phyloP scores from a whole-genome alignment of 64 coral and sea anemone species.

The Trachythela sp. region DNA sequence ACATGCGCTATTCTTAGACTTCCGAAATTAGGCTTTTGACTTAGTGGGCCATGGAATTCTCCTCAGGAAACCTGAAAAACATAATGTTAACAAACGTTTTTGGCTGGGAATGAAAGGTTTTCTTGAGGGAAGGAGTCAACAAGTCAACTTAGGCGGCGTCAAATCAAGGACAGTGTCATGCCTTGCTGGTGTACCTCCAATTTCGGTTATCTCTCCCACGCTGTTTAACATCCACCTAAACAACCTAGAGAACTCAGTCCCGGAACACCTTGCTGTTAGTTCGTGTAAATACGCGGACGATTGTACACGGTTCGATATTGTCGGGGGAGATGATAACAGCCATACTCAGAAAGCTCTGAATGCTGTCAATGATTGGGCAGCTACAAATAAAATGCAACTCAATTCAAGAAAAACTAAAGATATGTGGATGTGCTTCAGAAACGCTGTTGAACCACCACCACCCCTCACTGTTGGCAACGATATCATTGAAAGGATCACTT shows the following conservation, averaged over 20 bases:
- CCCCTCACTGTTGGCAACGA: background rate
- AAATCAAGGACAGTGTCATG: background rate
- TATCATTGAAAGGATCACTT: background rate
- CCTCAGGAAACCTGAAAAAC: constrained; percentile 15
- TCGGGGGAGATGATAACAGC: background rate
- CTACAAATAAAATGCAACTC: background rate
- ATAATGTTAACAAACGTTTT: background rate
- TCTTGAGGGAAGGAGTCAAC: constrained; percentile 22
- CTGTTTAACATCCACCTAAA: constrained; percentile 45
- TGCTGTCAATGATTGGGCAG: background rate
- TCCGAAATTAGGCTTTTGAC: constrained; percentile 43
- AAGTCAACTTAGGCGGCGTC: constrained; percentile 21
- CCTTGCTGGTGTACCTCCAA: constrained; percentile 22
- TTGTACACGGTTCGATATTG: too few relatives aligned
- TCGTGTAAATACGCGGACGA: background rate
- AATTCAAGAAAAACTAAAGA: too few relatives aligned
- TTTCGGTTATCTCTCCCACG: constrained; percentile 32
- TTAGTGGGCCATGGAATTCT: constrained; percentile 39
- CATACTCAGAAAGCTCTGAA: background rate
- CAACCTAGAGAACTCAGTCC: constrained; percentile 30
- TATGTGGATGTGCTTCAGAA: background rate
- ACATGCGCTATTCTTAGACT: constrained; percentile 23
- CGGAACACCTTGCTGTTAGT: background rate
- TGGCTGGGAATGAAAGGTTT: constrained; percentile 33
- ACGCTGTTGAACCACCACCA: background rate